Conservation (phyloP, 2,888 invertebrate genomes). For the Nineta flava region DNA sequence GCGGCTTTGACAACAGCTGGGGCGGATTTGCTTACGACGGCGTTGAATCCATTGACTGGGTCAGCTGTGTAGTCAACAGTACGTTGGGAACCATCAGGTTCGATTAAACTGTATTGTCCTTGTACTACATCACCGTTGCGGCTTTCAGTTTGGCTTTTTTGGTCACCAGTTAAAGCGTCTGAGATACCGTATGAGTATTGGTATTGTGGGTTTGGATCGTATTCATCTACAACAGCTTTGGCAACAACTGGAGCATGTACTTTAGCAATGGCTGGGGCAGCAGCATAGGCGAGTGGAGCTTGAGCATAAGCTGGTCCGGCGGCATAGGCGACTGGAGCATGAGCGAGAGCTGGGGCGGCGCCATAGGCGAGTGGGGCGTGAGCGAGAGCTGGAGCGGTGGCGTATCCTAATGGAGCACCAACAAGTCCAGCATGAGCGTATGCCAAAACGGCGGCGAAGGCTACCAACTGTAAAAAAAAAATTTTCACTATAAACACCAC, state of each 20-base stretch:
- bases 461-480: constrained; percentile 14
- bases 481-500: neutral
- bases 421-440: constrained; percentile 14
- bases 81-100: constrained; percentile 37
- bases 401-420: neutral
- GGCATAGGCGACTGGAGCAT: neutral
- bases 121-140: constrained; percentile 37
- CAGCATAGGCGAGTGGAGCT: neutral
- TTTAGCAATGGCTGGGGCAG: constrained; percentile 9
- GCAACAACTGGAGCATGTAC: constrained; percentile 18
- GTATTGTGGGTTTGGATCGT: constrained; percentile 38
- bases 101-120: constrained; percentile 35
- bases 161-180: constrained; percentile 36
- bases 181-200: constrained; percentile 37
- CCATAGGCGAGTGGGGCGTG: neutral
- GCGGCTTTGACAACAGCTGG: constrained; percentile 18
- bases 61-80: constrained; percentile 40
- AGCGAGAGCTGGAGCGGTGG: neutral
- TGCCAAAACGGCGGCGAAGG: constrained; percentile 16
- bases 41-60: constrained; percentile 40
- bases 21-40: constrained; percentile 35
- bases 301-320: neutral
- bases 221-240: constrained; percentile 23
- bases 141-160: constrained; percentile 35
- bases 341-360: neutral